A percentile compares a stretch with the other conserved stretches of the same genome.
phyloP scores from a whole-genome alignment of 2,797 vertebrate species.

The Micrastur ruficollis region DNA sequence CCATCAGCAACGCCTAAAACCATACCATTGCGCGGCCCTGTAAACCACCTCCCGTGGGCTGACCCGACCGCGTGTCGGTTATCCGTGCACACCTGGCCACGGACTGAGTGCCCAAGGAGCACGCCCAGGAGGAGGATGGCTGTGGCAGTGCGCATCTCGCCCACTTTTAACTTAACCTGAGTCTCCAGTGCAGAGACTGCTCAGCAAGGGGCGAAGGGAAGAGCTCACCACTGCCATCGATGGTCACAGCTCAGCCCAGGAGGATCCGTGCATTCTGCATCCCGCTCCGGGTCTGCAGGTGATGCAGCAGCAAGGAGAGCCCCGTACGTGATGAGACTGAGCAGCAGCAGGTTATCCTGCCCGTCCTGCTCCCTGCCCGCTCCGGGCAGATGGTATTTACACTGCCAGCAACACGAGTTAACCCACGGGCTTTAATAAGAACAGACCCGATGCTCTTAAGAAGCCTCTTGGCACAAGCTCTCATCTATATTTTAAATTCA shows the following conservation, averaged over 20 bases:
- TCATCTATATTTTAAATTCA: neutral
- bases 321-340: rapidly evolving
- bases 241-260: neutral
- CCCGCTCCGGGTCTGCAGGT: neutral
- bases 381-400: neutral
- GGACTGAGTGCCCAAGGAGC: neutral
- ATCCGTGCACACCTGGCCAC: rapidly evolving
- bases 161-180: neutral
- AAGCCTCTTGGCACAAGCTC: neutral
- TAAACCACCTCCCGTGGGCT: rapidly evolving
- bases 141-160: neutral
- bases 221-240: rapidly evolving
- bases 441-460: neutral
- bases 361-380: neutral
- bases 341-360: neutral
- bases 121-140: rapidly evolving
- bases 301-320: neutral
- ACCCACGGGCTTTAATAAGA: neutral
- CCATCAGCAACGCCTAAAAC: neutral
- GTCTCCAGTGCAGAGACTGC: neutral
- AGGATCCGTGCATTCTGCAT: neutral
- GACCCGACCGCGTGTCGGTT: neutral
- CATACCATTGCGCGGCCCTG: rapidly evolving
- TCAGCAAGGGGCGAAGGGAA: neutral
- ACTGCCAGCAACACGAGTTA: neutral